Evolutionary conservation across 2,888 invertebrate genomes (phyloP).

Genomic region (Ethmia dodecea): DNA sequence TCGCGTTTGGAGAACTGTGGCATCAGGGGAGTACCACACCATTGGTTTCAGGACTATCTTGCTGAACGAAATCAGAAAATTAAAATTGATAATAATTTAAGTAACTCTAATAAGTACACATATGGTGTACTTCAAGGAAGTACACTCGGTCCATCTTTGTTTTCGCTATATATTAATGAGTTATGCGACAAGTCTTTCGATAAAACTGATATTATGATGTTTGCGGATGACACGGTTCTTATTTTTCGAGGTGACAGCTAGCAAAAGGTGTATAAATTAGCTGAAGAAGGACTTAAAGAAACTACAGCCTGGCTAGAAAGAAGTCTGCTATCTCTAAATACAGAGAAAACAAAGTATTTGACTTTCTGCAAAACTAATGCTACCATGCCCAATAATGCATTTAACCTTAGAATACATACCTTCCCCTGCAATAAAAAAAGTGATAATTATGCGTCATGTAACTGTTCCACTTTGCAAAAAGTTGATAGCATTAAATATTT

Average conservation of each 20-base stretch:
- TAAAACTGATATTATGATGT: not conserved
- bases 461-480: too few species aligned
- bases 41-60: slow-evolving; percentile 1
- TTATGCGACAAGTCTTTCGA: not conserved
- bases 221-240: slow-evolving; percentile 12
- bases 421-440: not conserved
- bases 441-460: too few species aligned
- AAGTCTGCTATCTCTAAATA: not conserved
- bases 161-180: slow-evolving; percentile 4
- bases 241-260: not conserved
- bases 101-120: not conserved
- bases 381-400: not conserved
- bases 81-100: not conserved
- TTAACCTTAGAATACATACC: not conserved
- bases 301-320: not conserved
- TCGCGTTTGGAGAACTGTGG: slow-evolving; percentile 1
- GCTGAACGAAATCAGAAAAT: not conserved
- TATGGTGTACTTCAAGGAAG: slow-evolving; percentile 8
- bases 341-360: not conserved
- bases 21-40: not conserved
- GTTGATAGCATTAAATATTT: too few species aligned
- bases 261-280: not conserved
- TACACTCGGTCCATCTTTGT: slow-evolving; percentile 2
- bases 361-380: not conserved
- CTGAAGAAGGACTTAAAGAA: not conserved